These are phyloP conservation scores for Lampropteryx suffumata DNA, from an alignment of 2,888 invertebrate species.

Conservation along the genomic window DNA sequence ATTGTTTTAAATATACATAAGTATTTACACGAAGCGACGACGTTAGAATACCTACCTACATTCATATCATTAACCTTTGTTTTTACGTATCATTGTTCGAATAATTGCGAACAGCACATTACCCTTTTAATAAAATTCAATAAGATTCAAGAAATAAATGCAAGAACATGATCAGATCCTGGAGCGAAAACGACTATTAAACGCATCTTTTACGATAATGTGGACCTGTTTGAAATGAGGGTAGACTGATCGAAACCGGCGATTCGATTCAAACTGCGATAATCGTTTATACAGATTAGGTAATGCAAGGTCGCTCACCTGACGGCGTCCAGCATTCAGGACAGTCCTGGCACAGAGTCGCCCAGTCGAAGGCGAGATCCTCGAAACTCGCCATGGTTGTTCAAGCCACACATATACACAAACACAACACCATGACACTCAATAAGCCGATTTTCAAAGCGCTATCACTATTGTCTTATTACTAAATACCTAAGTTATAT, in stretches of 20 bases:
- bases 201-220: no score
- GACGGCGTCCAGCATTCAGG: slow-evolving; percentile 84
- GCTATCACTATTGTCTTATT: slow-evolving; percentile 30
- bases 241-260: not conserved
- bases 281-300: not conserved
- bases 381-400: slow-evolving; percentile 84
- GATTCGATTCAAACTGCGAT: not conserved
- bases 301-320: slow-evolving; percentile 73
- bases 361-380: slow-evolving; percentile 86
- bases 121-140: no score
- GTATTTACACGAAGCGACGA: not conserved
- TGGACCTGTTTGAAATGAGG: not conserved
- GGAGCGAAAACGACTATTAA: not conserved
- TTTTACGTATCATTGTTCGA: slow-evolving; percentile 15
- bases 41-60: slow-evolving; percentile 7
- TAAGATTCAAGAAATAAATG: no score
- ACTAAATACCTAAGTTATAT: not conserved
- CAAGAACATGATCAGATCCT: no score
- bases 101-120: not conserved
- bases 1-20: no score
- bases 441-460: slow-evolving; percentile 13
- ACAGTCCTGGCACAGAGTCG: slow-evolving; percentile 84
- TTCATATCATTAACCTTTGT: slow-evolving; percentile 26
- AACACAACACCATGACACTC: slow-evolving; percentile 53
- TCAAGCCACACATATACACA: slow-evolving; percentile 42